phyloP scores from a whole-genome alignment of 1,140 invertebrate genomes.

The Drosophila guanche region DNA sequence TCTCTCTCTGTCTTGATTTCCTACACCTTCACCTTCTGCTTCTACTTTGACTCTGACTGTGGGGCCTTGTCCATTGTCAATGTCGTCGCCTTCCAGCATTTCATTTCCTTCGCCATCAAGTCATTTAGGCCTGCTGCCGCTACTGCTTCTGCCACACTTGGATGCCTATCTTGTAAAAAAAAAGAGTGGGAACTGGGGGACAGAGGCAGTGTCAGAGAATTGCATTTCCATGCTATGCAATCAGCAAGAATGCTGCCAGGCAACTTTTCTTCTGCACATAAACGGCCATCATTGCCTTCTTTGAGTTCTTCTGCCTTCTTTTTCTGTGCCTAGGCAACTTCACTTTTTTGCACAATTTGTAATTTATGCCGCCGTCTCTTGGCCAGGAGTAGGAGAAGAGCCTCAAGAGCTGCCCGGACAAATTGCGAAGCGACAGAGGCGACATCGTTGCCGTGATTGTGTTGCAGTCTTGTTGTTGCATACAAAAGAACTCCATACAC shows the following conservation, averaged over 20 bases:
- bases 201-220: conserved; percentile 27
- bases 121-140: conserved; percentile 36
- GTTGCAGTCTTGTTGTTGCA: conserved; percentile 39
- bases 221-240: conserved; percentile 50
- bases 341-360: conserved; percentile 66
- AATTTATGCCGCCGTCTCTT: conserved; percentile 73
- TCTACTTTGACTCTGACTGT: conserved; percentile 18
- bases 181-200: conserved; percentile 28
- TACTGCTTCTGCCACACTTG: conserved; percentile 60
- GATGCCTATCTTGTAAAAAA: conserved; percentile 24
- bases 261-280: conserved; percentile 58
- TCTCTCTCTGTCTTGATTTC: conserved; percentile 38
- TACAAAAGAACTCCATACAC: conserved; percentile 43
- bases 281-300: conserved; percentile 74
- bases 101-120: conserved; percentile 70
- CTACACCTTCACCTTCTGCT: conserved; percentile 48
- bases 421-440: conserved; percentile 50
- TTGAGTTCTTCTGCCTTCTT: conserved; percentile 12
- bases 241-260: conserved; percentile 68
- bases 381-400: conserved; percentile 17
- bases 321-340: conserved; percentile 47
- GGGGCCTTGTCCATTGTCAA: conserved; percentile 63
- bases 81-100: conserved; percentile 74
- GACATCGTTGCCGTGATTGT: conserved; percentile 48
- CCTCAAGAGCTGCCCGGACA: conserved; percentile 60